Base-by-base conservation (phyloP, 1,140 invertebrate species). In the Zaprionus inermis region DNA sequence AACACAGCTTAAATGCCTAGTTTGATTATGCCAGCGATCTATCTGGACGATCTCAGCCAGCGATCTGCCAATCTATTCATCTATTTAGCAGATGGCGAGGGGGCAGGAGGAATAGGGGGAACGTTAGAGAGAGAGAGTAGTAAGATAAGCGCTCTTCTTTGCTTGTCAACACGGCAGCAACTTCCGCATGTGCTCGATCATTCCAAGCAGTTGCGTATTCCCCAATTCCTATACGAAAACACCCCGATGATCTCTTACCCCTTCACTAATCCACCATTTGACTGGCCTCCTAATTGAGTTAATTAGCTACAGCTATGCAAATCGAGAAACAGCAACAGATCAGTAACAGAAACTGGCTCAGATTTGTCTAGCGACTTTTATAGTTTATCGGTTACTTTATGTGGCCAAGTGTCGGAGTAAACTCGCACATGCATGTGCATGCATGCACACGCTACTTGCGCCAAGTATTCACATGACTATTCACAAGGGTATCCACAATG, bases 121-220 rank as follows among this genome's bases (percentile, higher is more conserved):
- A 4, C 16, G 7, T 6, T 52, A 44, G n/a, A 9, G 38, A 2
- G n/a, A 7, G 14, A 16, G n/a, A n/a, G 36, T n/a, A n/a, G 5
- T n/a, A 38, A 72, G 84, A 89, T 88, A 88, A 88, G 80, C 67
- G 58, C 61, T 51, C 65, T 41, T 0, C 76, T 67, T 82, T 69
- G 60, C 52, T 76, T 85, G 82, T 85, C 82, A 85, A 89, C 85
- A 90, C 75, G 72, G 72, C 57, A 73, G 72, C 66, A 68, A 84
- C 80, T 89, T 89, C 85, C 84, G 85, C 85, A 79, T 79, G 67
- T 89, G 72, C 78, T 89, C 85, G 72, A 89, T 89, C 84, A 89
- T 76, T 73, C 34, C 30, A 36, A 32, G n/a, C 16, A 51, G 18
- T 9, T 36, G 0, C 24, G 22, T 57, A 20, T 30, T 38, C 36